Evolutionary conservation across 2,888 invertebrate genomes (phyloP).

Genomic region (Rhogogaster chlorosoma): DNA sequence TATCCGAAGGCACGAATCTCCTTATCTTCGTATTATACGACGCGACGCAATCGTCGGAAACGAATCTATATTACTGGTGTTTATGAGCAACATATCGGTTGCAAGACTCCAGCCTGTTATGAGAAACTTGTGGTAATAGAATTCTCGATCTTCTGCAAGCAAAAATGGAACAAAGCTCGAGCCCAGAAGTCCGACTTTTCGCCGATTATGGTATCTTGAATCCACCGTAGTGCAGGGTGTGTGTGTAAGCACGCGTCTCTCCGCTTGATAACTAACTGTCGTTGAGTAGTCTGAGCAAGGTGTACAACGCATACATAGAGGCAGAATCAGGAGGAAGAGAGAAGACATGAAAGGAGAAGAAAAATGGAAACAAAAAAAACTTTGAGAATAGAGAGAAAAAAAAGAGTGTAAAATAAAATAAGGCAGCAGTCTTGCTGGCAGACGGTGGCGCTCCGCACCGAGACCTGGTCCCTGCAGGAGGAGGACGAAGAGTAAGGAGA

Average conservation of each 20-base stretch:
- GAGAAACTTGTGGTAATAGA: neutral
- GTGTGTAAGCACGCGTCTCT: neutral
- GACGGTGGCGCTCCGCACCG: conserved; percentile 41
- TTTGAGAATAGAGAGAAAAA: neutral
- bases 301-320: neutral
- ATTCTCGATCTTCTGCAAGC: neutral
- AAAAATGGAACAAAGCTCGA: neutral
- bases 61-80: neutral
- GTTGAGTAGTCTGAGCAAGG: neutral
- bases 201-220: neutral
- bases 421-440: conserved; percentile 6
- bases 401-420: conserved; percentile 27
- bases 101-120: neutral
- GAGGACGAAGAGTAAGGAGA: conserved; percentile 23
- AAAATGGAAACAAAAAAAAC: neutral
- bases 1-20: neutral
- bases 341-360: neutral
- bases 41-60: neutral
- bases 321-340: neutral
- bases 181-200: neutral
- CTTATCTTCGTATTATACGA: conserved; percentile 6
- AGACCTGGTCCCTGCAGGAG: neutral
- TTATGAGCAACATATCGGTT: neutral
- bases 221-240: neutral
- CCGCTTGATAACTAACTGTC: neutral